A percentile compares a stretch with the other conserved stretches of the same genome.
Conservation (phyloP, 2,113 vertebrate species). For the Macquaria ambigua region DNA sequence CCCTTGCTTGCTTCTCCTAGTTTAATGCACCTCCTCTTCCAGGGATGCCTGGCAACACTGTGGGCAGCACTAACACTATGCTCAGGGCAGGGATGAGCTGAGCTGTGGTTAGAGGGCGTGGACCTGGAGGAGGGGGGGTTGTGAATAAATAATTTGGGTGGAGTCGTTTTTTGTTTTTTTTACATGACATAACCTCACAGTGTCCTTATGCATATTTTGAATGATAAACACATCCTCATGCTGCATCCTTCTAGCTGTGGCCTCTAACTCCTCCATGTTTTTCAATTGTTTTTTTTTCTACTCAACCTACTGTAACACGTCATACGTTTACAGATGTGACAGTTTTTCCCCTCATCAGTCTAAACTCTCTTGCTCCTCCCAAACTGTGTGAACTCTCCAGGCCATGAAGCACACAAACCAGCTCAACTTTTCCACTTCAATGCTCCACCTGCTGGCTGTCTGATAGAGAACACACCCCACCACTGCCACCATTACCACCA, state of each 20-base stretch:
- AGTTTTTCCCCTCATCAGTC: constrained; percentile 25
- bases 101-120: constrained; percentile 67
- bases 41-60: constrained; percentile 72
- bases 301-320: constrained; percentile 13
- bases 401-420: background rate
- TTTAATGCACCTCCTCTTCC: constrained; percentile 70
- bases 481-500: background rate
- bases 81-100: constrained; percentile 69
- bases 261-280: background rate
- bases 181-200: constrained; percentile 28
- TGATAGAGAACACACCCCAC: constrained; percentile 34
- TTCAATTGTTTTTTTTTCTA: background rate
- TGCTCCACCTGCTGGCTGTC: constrained; percentile 79
- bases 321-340: constrained; percentile 18
- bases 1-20: constrained; percentile 35
- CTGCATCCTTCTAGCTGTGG: background rate
- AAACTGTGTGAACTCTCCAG: constrained; percentile 23
- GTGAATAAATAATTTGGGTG: constrained; percentile 73
- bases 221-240: background rate
- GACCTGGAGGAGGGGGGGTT: constrained; percentile 34
- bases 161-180: constrained; percentile 13
- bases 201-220: constrained; percentile 27
- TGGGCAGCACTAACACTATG: constrained; percentile 56
- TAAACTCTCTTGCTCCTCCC: constrained; percentile 44
- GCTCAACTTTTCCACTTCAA: constrained; percentile 44